phyloP scores from a whole-genome alignment of 1,140 invertebrate species.

The Apis florea region DNA sequence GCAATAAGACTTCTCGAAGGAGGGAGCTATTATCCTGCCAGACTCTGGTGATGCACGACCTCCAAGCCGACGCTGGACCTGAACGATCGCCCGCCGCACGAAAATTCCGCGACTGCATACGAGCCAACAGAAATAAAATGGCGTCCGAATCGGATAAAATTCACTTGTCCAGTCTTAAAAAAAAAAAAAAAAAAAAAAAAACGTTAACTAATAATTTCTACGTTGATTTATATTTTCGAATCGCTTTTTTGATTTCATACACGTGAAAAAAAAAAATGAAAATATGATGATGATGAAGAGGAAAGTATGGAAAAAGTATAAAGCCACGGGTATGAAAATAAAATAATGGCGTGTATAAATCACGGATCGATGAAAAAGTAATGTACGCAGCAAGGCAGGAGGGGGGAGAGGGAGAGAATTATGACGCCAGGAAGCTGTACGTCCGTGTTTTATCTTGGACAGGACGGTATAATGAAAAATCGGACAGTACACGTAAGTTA shows the following conservation, averaged over 20 bases:
- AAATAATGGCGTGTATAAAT: constrained; percentile 14
- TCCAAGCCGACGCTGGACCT: constrained; percentile 69
- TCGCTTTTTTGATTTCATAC: background rate
- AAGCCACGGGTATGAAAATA: background rate
- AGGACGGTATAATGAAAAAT: constrained; percentile 66
- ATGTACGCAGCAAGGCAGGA: background rate
- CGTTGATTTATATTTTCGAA: background rate
- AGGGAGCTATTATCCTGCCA: constrained; percentile 78
- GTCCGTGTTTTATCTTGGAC: constrained; percentile 54
- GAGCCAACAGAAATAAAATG: constrained; percentile 25
- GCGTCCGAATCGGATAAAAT: background rate
- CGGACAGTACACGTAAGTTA: constrained; percentile 59
- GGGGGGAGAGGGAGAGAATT: constrained; percentile 47
- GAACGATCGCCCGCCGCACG: constrained; percentile 51
- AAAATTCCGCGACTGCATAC: constrained; percentile 57
- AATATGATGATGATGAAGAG: background rate
- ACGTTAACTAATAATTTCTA: background rate
- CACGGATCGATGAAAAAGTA: constrained; percentile 41
- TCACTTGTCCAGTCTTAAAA: too few relatives aligned
- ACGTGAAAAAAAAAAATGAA: too few relatives aligned
- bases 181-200: too few relatives aligned
- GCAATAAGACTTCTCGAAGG: constrained; percentile 71
- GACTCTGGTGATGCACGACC: constrained; percentile 78
- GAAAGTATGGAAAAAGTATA: background rate
- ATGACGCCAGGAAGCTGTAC: constrained; percentile 56